Evolutionary conservation across 1,140 invertebrate genomes (phyloP).

Genomic region (Drosophila lini): DNA sequence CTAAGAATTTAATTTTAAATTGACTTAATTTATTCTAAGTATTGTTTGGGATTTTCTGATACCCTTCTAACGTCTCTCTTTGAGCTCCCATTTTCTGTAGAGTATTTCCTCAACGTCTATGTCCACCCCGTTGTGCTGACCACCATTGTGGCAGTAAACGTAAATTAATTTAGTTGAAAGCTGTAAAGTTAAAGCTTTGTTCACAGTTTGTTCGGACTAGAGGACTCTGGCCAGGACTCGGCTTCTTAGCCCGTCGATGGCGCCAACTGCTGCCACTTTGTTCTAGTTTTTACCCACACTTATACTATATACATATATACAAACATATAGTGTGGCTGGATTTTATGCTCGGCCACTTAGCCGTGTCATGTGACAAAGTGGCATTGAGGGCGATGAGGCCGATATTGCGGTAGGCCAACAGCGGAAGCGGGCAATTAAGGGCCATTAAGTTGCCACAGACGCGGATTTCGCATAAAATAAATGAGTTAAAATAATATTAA

Average conservation of each 20-base stretch:
- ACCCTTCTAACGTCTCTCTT: too few relatives aligned
- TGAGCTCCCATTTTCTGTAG: not conserved
- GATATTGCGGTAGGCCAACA: conserved; percentile 39
- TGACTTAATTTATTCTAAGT: not conserved
- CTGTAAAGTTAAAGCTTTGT: conserved; percentile 84
- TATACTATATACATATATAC: not conserved
- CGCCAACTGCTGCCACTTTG: conserved; percentile 45
- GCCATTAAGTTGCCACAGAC: conserved; percentile 61
- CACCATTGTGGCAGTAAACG: conserved; percentile 67
- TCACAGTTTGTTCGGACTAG: conserved; percentile 47
- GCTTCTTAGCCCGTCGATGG: conserved; percentile 54
- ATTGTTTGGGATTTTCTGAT: too few relatives aligned
- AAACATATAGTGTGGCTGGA: conserved; percentile 18
- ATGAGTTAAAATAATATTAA: conserved; percentile 54
- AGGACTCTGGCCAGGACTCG: conserved; percentile 24
- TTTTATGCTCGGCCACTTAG: conserved; percentile 59
- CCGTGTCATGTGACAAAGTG: conserved; percentile 78
- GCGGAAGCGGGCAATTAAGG: conserved; percentile 67
- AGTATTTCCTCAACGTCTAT: conserved; percentile 10
- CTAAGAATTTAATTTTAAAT: not conserved
- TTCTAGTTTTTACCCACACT: not conserved
- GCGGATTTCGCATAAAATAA: conserved; percentile 62
- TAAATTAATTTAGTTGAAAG: conserved; percentile 84
- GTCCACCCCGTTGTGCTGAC: conserved; percentile 22
- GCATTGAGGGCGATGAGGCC: conserved; percentile 65